Conservation (phyloP, 35 echinoderm and acorn worm genomes). For the Holothuria glaberrima region DNA sequence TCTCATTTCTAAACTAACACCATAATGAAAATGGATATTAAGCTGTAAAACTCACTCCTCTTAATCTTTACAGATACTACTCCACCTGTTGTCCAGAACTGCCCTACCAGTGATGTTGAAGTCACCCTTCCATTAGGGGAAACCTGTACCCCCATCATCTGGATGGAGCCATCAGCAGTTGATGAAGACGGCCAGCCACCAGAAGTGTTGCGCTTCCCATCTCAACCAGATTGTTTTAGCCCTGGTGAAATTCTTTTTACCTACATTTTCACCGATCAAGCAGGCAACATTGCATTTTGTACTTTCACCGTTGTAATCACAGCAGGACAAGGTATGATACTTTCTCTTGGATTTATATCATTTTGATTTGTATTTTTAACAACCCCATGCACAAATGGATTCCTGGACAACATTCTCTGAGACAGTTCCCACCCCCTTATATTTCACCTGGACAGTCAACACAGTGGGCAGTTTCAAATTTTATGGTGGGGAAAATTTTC, state of each 20-base stretch:
- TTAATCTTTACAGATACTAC: conserved; percentile 9
- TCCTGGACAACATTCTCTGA: too few species aligned
- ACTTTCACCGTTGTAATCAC: conserved; percentile 20
- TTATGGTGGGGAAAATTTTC: too few species aligned
- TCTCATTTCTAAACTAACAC: too few species aligned
- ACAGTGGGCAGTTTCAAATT: too few species aligned
- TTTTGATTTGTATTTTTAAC: not conserved
- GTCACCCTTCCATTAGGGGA: not conserved
- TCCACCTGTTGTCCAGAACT: conserved; percentile 17
- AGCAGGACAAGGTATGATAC: conserved; percentile 31
- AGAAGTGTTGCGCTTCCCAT: conserved; percentile 8
- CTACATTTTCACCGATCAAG: conserved; percentile 20
- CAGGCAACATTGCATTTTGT: conserved; percentile 7
- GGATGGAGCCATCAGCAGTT: conserved; percentile 35
- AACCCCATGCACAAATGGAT: too few species aligned
- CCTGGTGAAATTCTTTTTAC: conserved; percentile 9
- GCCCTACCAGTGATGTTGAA: not conserved
- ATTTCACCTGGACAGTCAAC: too few species aligned
- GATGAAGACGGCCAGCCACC: conserved; percentile 32
- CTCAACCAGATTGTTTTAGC: not conserved
- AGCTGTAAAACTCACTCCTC: not conserved
- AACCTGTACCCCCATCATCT: conserved; percentile 26
- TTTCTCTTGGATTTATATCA: not conserved
- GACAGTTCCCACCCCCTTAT: too few species aligned
- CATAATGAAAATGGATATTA: too few species aligned